phyloP scores from a whole-genome alignment of 2,797 vertebrate species.

The Amazona finschi region DNA sequence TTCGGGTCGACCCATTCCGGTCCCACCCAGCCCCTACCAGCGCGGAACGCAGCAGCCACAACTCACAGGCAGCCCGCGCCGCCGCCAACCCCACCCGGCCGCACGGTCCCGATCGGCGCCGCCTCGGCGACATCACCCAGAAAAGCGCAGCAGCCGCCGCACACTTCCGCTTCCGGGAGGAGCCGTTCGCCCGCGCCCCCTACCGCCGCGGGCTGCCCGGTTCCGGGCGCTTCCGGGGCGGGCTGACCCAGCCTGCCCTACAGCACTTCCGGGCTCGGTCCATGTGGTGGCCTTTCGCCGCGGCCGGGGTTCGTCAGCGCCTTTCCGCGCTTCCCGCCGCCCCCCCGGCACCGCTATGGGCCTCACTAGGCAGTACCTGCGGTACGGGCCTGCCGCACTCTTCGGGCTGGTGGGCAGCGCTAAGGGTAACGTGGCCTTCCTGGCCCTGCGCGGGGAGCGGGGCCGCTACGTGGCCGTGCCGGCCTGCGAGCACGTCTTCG shows the following conservation, averaged over 20 bases:
- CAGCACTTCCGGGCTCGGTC: background rate
- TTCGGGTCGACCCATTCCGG: background rate
- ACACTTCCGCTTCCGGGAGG: background rate
- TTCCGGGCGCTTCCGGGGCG: background rate
- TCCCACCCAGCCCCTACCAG: accelerated
- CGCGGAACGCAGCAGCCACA: background rate
- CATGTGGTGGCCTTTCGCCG: background rate
- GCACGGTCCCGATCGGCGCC: background rate
- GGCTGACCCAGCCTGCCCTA: too few relatives aligned
- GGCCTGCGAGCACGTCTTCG: constrained; percentile 94
- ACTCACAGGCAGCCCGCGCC: background rate
- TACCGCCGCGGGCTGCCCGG: too few relatives aligned
- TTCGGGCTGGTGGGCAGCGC: constrained; percentile 91
- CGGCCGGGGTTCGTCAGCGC: accelerated
- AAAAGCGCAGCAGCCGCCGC: background rate
- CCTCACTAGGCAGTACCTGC: constrained; percentile 94
- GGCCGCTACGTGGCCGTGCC: constrained; percentile 90
- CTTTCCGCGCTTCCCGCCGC: accelerated
- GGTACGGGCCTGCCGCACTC: constrained; percentile 85
- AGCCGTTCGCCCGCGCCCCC: background rate
- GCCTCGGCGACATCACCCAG: background rate
- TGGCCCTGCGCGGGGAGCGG: constrained; percentile 86
- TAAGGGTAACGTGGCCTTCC: constrained; percentile 83
- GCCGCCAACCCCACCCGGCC: background rate
- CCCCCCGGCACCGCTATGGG: constrained; percentile 79